Evolutionary conservation across 2,113 vertebrate genomes (phyloP), one percentile per base, ranked within the genome.

Genomic region (Coptodon bakossiorum): DNA sequence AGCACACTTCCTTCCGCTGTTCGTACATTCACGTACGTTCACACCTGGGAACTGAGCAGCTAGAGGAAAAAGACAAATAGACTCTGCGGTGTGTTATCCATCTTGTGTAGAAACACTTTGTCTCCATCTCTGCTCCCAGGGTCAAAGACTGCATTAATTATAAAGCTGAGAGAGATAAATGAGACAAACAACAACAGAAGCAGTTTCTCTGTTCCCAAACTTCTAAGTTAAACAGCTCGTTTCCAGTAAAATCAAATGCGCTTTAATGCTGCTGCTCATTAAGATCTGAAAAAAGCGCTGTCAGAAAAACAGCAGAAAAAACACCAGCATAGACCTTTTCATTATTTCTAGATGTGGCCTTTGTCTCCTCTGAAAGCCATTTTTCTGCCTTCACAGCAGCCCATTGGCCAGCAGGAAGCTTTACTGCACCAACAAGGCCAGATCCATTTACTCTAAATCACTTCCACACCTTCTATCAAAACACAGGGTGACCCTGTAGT

Each of bases 121-220:
- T 90, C 83, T 85, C 50, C 50, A 83, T 63, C 61, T 82, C 29
- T 22, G 43, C 87, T 79, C 5, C 0, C 13, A 54, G 83, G 87
- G 83, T 90, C 90, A 90, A 31, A 86, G 24, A 59, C 78, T 82
- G 85, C 81, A 92, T 82, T 90, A 78, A 90, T 90, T 90, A 85
- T 38, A 83, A 53, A 40, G 57, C 52, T n/a, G 63, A 84, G 53
- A 13, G 11, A 56, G 36, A 80, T 38, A 63, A 86, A 85, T 8
- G 16, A 85, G 79, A 84, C 53, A 59, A 87, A 89, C 38, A 59
- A 34, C 31, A 73, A 40, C 36, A 73, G n/a, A n/a, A 19, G 11
- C 24, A 27, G 80, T 82, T 71, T 59, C 57, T 83, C n/a, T 80
- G 36, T 10, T 45, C 11, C 6, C n/a, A 66, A 73, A 79, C 80